Evolutionary conservation across 1,140 invertebrate genomes (phyloP), one percentile per base, ranked within the genome.

Genomic region (Macrosteles quadrilineatus): DNA sequence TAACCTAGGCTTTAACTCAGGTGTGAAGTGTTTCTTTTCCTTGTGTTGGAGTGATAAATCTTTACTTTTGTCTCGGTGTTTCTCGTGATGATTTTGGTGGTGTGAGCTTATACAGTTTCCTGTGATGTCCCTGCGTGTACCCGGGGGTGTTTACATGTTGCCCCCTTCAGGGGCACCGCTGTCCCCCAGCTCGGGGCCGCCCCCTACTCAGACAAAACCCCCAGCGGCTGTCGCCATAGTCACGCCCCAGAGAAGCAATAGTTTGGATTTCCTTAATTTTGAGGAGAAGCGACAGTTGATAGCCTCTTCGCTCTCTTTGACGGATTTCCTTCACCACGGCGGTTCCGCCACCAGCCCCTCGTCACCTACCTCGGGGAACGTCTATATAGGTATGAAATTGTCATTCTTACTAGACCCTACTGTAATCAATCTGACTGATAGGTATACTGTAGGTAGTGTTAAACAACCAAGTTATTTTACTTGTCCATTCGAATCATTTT

Each of bases 221-320:
- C 69, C 71, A n/a, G 69, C 75, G 2, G 67, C 72, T 64, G 74
- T 76, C 12, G 72, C 75, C 81, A 74, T 85, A 9, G 86, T 88
- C 17, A 84, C 84, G 2, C 88, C 89, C 4, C 89, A 91, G 75
- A 82, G 92, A 72, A 93, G 91, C 80, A 92, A 90, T 78, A 93
- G 91, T 74, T 85, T 95, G 82, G 93, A 95, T 82, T 92, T 92
- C 80, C 85, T 95, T 29, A 94, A 95, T 81, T 96, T 95, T 78
- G 91, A 95, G 80, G 93, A 96, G 83, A 94, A 94, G 81, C 83
- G 92, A 70, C 91, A 94, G 81, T 83, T 95, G 72, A 95, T 96
- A 68, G 93, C 93, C 4, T 94, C 92, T 55, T 92, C 92, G 30
- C 80, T 95, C 74, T 94, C 92, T 47, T 81, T 95, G 31, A 92